Percentiles rank a stretch among this genome's conserved stretches.
phyloP scores from a whole-genome alignment of 1,140 invertebrate species.

The Eulimnadia texana region DNA sequence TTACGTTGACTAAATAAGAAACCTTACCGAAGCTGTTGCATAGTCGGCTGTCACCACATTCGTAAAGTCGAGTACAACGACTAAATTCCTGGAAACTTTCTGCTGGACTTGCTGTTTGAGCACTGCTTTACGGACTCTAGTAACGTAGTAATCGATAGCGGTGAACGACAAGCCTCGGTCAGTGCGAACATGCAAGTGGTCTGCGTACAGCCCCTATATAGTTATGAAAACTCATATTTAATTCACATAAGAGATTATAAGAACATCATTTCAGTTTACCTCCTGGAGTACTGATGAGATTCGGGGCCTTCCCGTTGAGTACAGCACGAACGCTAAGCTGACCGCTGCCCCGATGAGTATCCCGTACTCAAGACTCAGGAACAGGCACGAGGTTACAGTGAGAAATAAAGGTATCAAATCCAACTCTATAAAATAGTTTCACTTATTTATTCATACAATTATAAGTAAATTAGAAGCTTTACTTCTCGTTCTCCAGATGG shows the following conservation, averaged over 20 bases:
- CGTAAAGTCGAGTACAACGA: conserved; percentile 65
- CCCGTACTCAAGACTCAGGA: conserved; percentile 73
- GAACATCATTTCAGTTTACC: too few relatives aligned
- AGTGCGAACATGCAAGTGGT: too few relatives aligned
- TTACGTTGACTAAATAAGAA: too few relatives aligned
- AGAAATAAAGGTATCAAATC: conserved; percentile 58
- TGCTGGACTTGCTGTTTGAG: background rate
- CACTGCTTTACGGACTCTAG: conserved; percentile 50
- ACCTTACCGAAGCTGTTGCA: conserved; percentile 69
- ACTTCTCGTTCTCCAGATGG: conserved; percentile 55
- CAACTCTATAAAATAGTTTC: conserved; percentile 34
- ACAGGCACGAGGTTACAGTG: conserved; percentile 67
- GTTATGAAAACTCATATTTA: too few relatives aligned
- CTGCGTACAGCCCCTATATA: too few relatives aligned
- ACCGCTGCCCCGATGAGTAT: conserved; percentile 72
- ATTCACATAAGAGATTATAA: too few relatives aligned
- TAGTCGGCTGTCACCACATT: conserved; percentile 73
- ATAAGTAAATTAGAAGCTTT: background rate
- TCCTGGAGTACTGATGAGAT: too few relatives aligned
- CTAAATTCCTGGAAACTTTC: conserved; percentile 22
- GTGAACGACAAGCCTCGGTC: conserved; percentile 76
- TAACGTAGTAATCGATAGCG: conserved; percentile 70
- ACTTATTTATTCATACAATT: background rate
- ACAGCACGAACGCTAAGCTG: conserved; percentile 69
- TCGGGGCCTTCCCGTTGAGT: conserved; percentile 68